Evolutionary conservation across 2,888 invertebrate genomes (phyloP).

Genomic region (Dasysyrphus albostriatus): DNA sequence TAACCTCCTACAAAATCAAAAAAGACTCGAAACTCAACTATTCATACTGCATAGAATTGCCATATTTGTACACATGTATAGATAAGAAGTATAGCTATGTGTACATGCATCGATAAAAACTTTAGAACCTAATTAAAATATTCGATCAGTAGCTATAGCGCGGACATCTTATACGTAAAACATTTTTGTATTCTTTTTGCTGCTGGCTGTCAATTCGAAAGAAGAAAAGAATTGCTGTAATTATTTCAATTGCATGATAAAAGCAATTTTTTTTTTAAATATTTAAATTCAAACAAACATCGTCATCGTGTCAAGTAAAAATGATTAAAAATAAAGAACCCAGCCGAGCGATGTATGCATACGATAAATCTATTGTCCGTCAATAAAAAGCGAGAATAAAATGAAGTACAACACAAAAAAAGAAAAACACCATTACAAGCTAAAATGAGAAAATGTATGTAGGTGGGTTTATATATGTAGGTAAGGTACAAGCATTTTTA

Average conservation of each 20-base stretch:
- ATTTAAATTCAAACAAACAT: slow-evolving; percentile 36
- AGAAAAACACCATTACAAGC: neutral
- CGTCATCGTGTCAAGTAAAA: slow-evolving; percentile 39
- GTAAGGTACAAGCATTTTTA: slow-evolving; percentile 12
- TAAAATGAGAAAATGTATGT: neutral
- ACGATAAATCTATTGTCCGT: slow-evolving; percentile 58
- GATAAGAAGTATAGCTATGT: too few relatives aligned
- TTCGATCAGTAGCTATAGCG: neutral
- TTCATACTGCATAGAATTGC: too few relatives aligned
- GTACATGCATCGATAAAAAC: neutral
- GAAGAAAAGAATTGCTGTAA: slow-evolving; percentile 56
- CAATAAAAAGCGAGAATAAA: slow-evolving; percentile 55
- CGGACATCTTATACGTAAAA: slow-evolving; percentile 2
- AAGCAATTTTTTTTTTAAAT: slow-evolving; percentile 37
- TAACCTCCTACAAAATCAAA: too few relatives aligned
- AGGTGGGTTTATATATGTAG: too few relatives aligned
- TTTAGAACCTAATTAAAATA: slow-evolving; percentile 1
- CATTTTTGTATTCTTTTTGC: neutral
- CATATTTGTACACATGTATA: too few relatives aligned
- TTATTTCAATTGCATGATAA: slow-evolving; percentile 76
- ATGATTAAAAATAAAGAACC: slow-evolving; percentile 43
- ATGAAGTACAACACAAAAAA: slow-evolving; percentile 1
- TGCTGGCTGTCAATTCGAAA: slow-evolving; percentile 27
- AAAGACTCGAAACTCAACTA: too few relatives aligned
- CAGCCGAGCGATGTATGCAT: slow-evolving; percentile 20